phyloP scores from a whole-genome alignment of 1,140 invertebrate genomes.

The Bombus huntii region DNA sequence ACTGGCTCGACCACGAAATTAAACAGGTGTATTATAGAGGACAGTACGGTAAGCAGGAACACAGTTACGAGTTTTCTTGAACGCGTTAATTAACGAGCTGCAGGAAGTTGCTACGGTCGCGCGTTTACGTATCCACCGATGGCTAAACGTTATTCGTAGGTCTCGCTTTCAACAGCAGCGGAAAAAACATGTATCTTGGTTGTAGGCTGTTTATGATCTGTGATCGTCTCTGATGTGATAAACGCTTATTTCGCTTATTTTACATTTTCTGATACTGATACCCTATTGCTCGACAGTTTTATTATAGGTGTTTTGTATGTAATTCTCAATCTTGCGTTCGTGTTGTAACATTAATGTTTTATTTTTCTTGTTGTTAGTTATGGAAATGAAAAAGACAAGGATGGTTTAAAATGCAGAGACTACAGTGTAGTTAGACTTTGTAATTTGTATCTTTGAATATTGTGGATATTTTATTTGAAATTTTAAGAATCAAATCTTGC shows the following conservation, averaged over 20 bases:
- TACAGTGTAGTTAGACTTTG: too few species aligned
- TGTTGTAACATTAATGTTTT: background rate
- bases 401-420: too few species aligned
- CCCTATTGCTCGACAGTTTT: background rate
- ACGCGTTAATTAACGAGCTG: constrained; percentile 13
- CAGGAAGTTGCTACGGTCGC: background rate
- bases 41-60: background rate
- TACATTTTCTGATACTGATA: background rate
- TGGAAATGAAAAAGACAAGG: too few species aligned
- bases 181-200: background rate
- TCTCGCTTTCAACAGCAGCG: background rate
- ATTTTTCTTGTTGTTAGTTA: background rate
- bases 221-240: background rate
- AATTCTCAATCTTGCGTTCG: background rate
- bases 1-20: constrained; percentile 28
- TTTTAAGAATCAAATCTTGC: too few species aligned
- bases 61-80: constrained; percentile 10
- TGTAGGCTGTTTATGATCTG: background rate
- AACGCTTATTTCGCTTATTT: background rate
- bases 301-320: background rate
- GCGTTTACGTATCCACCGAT: background rate
- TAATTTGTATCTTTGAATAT: too few species aligned
- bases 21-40: constrained; percentile 10
- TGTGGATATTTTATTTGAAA: too few species aligned
- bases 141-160: background rate